These are phyloP conservation scores for Euwallacea fornicatus DNA, from an alignment of 1,140 invertebrate genomes.

Conservation along the genomic window DNA sequence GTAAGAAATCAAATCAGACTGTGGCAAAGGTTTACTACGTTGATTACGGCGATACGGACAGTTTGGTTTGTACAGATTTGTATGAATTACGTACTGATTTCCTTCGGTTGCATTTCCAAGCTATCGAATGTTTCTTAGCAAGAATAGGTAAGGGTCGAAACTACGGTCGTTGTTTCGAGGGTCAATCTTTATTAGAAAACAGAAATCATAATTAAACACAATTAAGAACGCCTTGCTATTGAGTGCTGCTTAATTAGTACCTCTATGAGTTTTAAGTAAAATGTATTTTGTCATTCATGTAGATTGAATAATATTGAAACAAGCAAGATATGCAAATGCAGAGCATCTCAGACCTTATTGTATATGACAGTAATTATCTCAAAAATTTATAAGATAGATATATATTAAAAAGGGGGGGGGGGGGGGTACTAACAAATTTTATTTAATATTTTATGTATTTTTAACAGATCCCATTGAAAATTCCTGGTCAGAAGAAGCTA, in stretches of 20 bases:
- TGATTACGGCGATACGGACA: conserved; percentile 79
- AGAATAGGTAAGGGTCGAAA: conserved; percentile 58
- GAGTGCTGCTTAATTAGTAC: no score
- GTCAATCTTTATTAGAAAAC: neutral
- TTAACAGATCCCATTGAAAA: conserved; percentile 47
- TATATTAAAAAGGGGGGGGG: no score
- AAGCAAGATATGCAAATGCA: no score
- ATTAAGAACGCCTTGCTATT: no score
- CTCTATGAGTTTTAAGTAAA: no score
- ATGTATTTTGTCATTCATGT: no score
- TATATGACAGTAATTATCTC: no score
- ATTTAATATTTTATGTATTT: conserved; percentile 11
- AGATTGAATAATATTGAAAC: no score
- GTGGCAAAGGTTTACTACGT: conserved; percentile 73
- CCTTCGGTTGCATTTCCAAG: conserved; percentile 71
- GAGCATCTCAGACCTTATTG: no score
- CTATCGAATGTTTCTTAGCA: conserved; percentile 77
- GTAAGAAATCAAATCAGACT: conserved; percentile 58
- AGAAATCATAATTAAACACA: no score
- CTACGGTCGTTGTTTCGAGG: neutral
- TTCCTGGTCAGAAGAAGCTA: conserved; percentile 66
- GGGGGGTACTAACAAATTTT: no score
- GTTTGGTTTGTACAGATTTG: conserved; percentile 62
- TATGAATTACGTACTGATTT: conserved; percentile 73
- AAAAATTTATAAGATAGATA: no score